These are phyloP conservation scores for Pseudomugil tenellus DNA, from an alignment of 2,797 vertebrate species.

Conservation along the genomic window DNA sequence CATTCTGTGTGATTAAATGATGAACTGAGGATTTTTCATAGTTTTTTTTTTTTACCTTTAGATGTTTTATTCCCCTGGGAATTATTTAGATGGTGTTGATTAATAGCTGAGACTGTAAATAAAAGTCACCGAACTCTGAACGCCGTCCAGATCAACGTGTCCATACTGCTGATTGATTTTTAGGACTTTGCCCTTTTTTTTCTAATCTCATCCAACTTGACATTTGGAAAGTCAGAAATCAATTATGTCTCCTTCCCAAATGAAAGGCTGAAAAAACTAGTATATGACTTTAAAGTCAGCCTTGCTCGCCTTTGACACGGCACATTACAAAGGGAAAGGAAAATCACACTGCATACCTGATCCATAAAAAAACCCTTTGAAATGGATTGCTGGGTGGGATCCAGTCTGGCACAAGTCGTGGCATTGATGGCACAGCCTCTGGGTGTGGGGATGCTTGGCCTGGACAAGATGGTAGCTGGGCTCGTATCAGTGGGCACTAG, in stretches of 20 bases:
- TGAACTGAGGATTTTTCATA: slow-evolving; percentile 20
- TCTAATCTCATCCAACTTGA: slow-evolving; percentile 76
- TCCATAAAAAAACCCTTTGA: slow-evolving; percentile 86
- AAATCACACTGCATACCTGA: slow-evolving; percentile 88
- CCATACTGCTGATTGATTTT: slow-evolving; percentile 70
- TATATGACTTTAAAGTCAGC: slow-evolving; percentile 80
- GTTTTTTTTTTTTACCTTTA: slow-evolving; percentile 2
- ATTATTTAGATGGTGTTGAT: slow-evolving; percentile 40
- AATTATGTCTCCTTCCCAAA: slow-evolving; percentile 79
- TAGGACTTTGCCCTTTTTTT: slow-evolving; percentile 57
- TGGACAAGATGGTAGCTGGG: slow-evolving; percentile 81
- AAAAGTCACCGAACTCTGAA: slow-evolving; percentile 43
- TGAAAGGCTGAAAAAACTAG: slow-evolving; percentile 79
- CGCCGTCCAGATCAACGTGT: slow-evolving; percentile 50
- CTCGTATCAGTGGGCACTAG: slow-evolving; percentile 84
- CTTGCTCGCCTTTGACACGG: slow-evolving; percentile 82
- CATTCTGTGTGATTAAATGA: slow-evolving; percentile 23
- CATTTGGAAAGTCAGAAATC: slow-evolving; percentile 82
- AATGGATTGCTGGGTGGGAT: slow-evolving; percentile 84
- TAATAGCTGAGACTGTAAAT: slow-evolving; percentile 38
- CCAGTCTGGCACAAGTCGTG: slow-evolving; percentile 83
- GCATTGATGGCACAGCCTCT: slow-evolving; percentile 85
- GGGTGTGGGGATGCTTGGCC: slow-evolving; percentile 84
- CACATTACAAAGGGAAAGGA: slow-evolving; percentile 85
- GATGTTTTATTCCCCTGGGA: slow-evolving; percentile 52